Percentiles rank a stretch among this genome's conserved stretches.
phyloP scores from a whole-genome alignment of 2,113 vertebrate species.

The Aviceda subcristata region DNA sequence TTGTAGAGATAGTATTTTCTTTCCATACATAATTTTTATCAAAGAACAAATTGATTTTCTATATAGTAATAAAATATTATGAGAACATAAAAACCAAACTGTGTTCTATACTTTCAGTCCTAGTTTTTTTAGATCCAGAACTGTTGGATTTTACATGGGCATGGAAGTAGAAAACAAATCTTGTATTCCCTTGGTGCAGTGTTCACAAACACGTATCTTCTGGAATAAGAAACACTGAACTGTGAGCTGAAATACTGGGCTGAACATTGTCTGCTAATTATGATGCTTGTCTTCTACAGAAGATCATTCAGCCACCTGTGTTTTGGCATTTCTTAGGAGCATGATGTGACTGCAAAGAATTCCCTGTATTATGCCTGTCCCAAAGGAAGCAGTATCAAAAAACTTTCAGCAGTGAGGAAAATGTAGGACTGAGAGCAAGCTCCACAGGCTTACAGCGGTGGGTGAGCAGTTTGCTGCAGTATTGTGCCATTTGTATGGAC shows the following conservation, averaged over 20 bases:
- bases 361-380: not conserved
- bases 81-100: not conserved
- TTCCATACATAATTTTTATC: not conserved
- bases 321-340: not conserved
- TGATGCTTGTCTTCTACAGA: not conserved
- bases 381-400: not conserved
- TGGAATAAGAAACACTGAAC: not conserved
- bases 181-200: not conserved
- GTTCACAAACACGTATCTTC: not conserved
- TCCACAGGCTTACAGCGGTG: fast-evolving
- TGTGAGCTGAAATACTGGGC: not conserved
- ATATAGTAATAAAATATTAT: not conserved
- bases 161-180: not conserved
- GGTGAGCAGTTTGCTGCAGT: not conserved
- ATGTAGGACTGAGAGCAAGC: too few species aligned
- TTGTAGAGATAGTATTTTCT: not conserved
- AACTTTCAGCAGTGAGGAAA: not conserved
- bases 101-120: not conserved
- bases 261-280: not conserved
- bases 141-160: not conserved
- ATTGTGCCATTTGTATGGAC: not conserved
- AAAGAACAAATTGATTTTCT: not conserved
- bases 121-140: not conserved
- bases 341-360: not conserved
- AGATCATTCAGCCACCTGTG: not conserved